Base-by-base conservation (phyloP, 2,113 vertebrate genomes). In the Lota lota region DNA sequence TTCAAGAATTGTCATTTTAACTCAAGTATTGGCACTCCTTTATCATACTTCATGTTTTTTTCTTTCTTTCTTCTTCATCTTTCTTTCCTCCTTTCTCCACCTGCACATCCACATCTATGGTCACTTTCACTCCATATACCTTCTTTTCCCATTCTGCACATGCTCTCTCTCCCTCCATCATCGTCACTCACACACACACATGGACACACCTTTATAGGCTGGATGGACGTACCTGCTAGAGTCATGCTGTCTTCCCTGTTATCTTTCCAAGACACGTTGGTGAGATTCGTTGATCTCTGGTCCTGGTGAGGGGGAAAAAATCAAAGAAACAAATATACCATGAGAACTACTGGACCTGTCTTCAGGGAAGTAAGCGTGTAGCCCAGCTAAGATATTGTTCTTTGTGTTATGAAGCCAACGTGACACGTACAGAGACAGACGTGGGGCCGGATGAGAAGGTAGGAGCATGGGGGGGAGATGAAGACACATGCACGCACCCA, bases 201-300 rank as follows among this genome's bases (percentile, higher is more conserved):
- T 19, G 19, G 17, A 54, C 40, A 73, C 58, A 67, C 22, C 33
- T 33, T 36, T 28, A 62, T n/a, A 28, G 21, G 20, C 33, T 2
- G 5, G 21, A 10, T 3, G 1, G 59, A 22, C 22, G 4, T 76
- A 88, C 87, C 87, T 85, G 84, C 67, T 0, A 89, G 84, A 78
- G 85, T 87, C 88, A 89, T 89, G 2, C 0, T 82, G 68, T 54
- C 66, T 65, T 67, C 70, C 67, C 21, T 66, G 71, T 7, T 51
- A 4, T 51, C 28, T 65, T 70, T 22, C 65, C 12, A 84, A 76
- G 78, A 83, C 77, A 82, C 81, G 72, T 69, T 69, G 79, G 75
- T 83, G 85, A 89, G 59, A 61, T 61, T 5, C 20, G 21, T 6
- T 14, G 59, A 14, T 61, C n/a, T n/a, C 53, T 17, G n/a, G 53